Base-by-base conservation (phyloP, 2,888 invertebrate species). In the Margaritifera margaritifera region DNA sequence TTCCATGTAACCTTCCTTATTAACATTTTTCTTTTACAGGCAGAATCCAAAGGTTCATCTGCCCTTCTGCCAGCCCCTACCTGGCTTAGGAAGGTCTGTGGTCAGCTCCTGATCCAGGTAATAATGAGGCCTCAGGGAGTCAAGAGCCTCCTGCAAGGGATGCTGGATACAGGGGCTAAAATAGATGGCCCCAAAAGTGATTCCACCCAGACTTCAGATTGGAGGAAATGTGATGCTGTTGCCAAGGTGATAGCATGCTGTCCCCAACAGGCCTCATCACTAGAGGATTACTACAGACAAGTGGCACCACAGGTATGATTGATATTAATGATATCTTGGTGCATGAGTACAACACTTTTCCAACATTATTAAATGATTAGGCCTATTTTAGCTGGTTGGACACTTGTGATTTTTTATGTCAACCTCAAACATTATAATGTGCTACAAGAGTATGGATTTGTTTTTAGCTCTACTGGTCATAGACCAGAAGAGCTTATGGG, bases 171-270 rank as follows among this genome's bases (percentile, higher is more conserved):
- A 24, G 78, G 76, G 15, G 67, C 68, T 15, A 67, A 66, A 31
- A 59, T 61, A 70, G 77, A 72, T 72, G 63, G 8, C 8, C 24
- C 27, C 19, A 22, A 58, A 22, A 27, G 4, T 58, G 24, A 72
- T 42, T 74, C 69, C 27, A 64, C 65, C 27, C 65, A 67, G n/a
- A 72, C 80, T 0, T 66, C 75, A 71, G 92, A 93, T 80, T 94
- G 94, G 94, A 91, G 92, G 81, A 93, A 92, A 86, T 91, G 94
- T 80, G 93, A 94, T 69, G 91, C 93, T 80, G 92, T 94, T 70
- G 92, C 93, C 62, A 93, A 92, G 89, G 91, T 95, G 68, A 91
- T 94, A 69, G 89, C 92, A 68, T 91, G 80, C 27, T 86, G 85
- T 76, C 88, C 88, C 2, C 77, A 79, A 27, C 73, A 79, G 31